Evolutionary conservation across 1,140 invertebrate genomes (phyloP).

Genomic region (Helicoverpa armigera): DNA sequence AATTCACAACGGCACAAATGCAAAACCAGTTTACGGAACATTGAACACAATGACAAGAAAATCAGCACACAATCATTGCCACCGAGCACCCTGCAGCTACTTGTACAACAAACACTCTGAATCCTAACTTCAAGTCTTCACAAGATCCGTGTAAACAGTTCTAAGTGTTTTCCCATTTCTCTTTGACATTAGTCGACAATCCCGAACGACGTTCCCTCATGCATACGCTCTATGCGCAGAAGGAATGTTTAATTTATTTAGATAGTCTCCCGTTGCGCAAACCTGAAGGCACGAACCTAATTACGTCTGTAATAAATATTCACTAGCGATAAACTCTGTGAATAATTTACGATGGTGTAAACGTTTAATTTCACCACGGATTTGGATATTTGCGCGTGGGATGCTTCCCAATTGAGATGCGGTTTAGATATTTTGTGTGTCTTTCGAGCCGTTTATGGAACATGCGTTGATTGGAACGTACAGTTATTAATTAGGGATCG

Average conservation of each 20-base stretch:
- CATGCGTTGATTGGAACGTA: neutral
- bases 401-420: constrained; percentile 29
- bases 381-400: constrained; percentile 59
- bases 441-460: constrained; percentile 12
- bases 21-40: neutral
- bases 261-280: constrained; percentile 69
- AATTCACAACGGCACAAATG: too few relatives aligned
- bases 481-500: neutral
- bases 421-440: constrained; percentile 37
- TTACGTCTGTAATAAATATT: constrained; percentile 82
- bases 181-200: constrained; percentile 62
- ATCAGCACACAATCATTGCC: neutral
- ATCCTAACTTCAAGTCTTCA: constrained; percentile 47
- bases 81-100: neutral
- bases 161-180: constrained; percentile 62
- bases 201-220: constrained; percentile 49
- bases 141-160: constrained; percentile 51
- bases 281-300: constrained; percentile 76
- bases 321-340: constrained; percentile 79
- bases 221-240: constrained; percentile 49
- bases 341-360: constrained; percentile 81
- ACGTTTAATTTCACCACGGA: constrained; percentile 76
- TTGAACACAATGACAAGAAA: neutral
- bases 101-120: constrained; percentile 35
- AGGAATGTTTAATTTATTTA: constrained; percentile 73